A percentile compares a stretch with the other conserved stretches of the same genome.
These are phyloP conservation scores for Drosophila equinoxialis DNA, from an alignment of 1,140 invertebrate species.

Conservation along the genomic window DNA sequence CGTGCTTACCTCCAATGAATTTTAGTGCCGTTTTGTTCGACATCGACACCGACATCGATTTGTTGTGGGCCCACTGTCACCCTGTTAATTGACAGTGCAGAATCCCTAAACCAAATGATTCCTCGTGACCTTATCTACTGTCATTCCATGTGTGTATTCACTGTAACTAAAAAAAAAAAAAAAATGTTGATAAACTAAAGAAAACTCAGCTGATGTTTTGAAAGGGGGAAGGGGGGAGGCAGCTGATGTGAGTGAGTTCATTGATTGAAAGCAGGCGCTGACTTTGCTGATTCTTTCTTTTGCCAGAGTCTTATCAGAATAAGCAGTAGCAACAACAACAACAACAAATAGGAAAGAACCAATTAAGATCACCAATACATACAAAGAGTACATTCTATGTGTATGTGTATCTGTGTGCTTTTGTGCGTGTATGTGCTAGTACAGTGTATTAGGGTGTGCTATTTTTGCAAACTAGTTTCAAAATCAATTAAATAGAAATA, in stretches of 20 bases:
- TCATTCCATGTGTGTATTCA: background rate
- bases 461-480: constrained; percentile 2
- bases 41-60: constrained; percentile 15
- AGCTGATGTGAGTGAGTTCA: constrained; percentile 55
- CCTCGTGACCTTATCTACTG: background rate
- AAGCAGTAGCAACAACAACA: constrained; percentile 37
- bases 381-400: background rate
- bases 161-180: constrained; percentile 25
- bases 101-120: constrained; percentile 21
- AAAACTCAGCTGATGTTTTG: constrained; percentile 44
- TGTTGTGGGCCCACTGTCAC: constrained; percentile 8
- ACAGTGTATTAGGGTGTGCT: constrained; percentile 21
- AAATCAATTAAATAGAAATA: background rate
- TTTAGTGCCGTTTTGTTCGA: constrained; percentile 41
- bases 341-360: constrained; percentile 46
- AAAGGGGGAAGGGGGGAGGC: background rate
- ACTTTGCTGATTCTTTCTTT: constrained; percentile 68
- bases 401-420: background rate
- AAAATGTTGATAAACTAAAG: background rate
- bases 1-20: constrained; percentile 66
- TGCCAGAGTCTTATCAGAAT: constrained; percentile 58
- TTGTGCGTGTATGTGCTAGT: constrained; percentile 9
- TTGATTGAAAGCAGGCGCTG: constrained; percentile 71
- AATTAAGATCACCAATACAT: constrained; percentile 57
- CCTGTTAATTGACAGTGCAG: constrained; percentile 32